These are phyloP conservation scores for Scelioninae gen. 1 DNA, from an alignment of 2,888 invertebrate species.

Conservation along the genomic window DNA sequence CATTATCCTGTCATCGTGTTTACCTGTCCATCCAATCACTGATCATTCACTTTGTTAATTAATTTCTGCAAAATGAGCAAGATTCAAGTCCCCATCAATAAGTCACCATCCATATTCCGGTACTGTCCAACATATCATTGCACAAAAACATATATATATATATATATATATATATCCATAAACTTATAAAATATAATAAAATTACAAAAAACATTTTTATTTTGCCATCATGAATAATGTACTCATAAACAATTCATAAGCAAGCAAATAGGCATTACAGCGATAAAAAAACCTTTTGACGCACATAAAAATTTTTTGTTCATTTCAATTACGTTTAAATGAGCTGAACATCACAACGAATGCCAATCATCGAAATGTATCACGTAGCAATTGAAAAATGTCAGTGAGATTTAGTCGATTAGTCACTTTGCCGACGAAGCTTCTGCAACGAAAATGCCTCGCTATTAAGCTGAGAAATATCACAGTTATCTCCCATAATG, in stretches of 20 bases:
- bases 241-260: slow-evolving; percentile 13
- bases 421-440: slow-evolving; percentile 42
- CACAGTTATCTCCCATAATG: slow-evolving; percentile 50
- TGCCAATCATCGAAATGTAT: not conserved
- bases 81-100: slow-evolving; percentile 14
- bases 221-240: slow-evolving; percentile 13
- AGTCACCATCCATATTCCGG: not conserved
- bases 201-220: slow-evolving; percentile 13
- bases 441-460: slow-evolving; percentile 47
- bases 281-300: slow-evolving; percentile 10
- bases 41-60: slow-evolving; percentile 45
- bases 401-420: slow-evolving; percentile 20
- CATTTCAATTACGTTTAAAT: not conserved
- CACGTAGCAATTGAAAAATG: not conserved
- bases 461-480: slow-evolving; percentile 64
- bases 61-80: slow-evolving; percentile 46
- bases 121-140: slow-evolving; percentile 15
- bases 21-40: slow-evolving; percentile 25
- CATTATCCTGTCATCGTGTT: slow-evolving; percentile 49
- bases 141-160: not conserved
- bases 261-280: not conserved
- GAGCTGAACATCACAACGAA: not conserved
- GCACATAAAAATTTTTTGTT: not conserved
- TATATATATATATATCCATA: too few species aligned
- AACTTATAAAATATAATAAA: not conserved